A percentile compares a stretch with the other conserved stretches of the same genome.
Evolutionary conservation across 2,888 invertebrate species (phyloP).

Genomic region (Polyploca ridens): DNA sequence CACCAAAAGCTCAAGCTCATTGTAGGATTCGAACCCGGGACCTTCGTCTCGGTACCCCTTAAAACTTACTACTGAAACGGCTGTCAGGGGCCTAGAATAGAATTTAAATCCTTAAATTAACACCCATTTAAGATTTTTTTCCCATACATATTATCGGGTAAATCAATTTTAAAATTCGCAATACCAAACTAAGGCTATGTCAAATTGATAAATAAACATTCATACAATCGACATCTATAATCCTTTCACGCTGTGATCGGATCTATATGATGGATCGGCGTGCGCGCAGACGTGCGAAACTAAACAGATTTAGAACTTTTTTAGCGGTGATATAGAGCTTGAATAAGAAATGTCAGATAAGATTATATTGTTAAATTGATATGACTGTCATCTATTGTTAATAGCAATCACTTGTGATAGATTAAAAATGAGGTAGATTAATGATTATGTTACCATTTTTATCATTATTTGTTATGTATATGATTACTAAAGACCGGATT

Average conservation of each 20-base stretch:
- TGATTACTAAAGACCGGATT: too few relatives aligned
- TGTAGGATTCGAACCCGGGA: too few relatives aligned
- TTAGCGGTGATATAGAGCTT: constrained; percentile 23
- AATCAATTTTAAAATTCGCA: constrained; percentile 73
- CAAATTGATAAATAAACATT: constrained; percentile 77
- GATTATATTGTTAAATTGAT: constrained; percentile 32
- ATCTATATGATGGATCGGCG: constrained; percentile 64
- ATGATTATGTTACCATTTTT: too few relatives aligned
- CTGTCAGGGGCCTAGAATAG: too few relatives aligned
- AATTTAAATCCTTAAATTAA: background rate
- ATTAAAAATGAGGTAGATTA: too few relatives aligned
- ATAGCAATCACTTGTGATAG: background rate
- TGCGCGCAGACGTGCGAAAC: constrained; percentile 35
- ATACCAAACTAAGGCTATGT: constrained; percentile 58
- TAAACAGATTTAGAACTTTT: constrained; percentile 49
- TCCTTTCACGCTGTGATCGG: constrained; percentile 61
- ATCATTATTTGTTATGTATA: too few relatives aligned
- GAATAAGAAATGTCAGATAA: constrained; percentile 27
- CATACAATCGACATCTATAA: constrained; percentile 46
- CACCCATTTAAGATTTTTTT: constrained; percentile 36
- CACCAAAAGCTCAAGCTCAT: too few relatives aligned
- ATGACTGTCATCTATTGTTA: constrained; percentile 21
- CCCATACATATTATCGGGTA: constrained; percentile 66
- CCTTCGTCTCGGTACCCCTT: too few relatives aligned
- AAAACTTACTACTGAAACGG: too few relatives aligned